Evolutionary conservation across 2,113 vertebrate species (phyloP).

Genomic region (Tamias sibiricus): DNA sequence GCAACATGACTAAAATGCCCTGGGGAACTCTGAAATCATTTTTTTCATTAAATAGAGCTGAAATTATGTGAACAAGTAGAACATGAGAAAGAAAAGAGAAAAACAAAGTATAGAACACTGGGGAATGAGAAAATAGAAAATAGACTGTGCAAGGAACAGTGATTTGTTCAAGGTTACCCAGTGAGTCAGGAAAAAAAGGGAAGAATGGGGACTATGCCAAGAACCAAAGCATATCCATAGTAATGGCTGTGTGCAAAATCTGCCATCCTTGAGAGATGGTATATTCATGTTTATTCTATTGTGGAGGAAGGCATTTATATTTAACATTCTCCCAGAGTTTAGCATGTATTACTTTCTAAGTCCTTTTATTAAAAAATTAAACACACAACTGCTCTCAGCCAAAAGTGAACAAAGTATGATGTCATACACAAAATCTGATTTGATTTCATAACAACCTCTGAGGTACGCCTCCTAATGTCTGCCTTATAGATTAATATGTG

Average conservation of each 20-base stretch:
- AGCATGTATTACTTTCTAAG: background rate
- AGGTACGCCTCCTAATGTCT: background rate
- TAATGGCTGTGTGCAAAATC: background rate
- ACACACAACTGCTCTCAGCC: background rate
- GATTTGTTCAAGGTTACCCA: slow-evolving; percentile 74
- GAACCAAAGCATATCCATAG: background rate
- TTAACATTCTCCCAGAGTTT: background rate
- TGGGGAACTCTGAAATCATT: slow-evolving; percentile 69
- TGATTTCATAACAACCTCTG: background rate
- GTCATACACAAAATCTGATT: background rate
- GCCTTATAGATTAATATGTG: background rate
- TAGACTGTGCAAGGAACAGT: slow-evolving; percentile 60
- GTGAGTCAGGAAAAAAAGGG: background rate
- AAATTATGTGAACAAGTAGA: slow-evolving; percentile 79
- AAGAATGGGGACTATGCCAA: background rate
- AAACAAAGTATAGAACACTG: slow-evolving; percentile 71
- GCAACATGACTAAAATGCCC: slow-evolving; percentile 70
- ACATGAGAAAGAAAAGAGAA: slow-evolving; percentile 66
- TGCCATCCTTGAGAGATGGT: background rate
- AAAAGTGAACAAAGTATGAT: slow-evolving; percentile 13
- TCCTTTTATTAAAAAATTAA: background rate
- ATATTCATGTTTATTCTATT: background rate
- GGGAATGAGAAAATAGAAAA: slow-evolving; percentile 74
- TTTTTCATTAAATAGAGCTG: slow-evolving; percentile 82
- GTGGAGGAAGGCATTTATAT: background rate